Percentiles rank a stretch among this genome's conserved stretches.
Conservation (phyloP, 2,113 vertebrate genomes). For the Mustelus asterias region DNA sequence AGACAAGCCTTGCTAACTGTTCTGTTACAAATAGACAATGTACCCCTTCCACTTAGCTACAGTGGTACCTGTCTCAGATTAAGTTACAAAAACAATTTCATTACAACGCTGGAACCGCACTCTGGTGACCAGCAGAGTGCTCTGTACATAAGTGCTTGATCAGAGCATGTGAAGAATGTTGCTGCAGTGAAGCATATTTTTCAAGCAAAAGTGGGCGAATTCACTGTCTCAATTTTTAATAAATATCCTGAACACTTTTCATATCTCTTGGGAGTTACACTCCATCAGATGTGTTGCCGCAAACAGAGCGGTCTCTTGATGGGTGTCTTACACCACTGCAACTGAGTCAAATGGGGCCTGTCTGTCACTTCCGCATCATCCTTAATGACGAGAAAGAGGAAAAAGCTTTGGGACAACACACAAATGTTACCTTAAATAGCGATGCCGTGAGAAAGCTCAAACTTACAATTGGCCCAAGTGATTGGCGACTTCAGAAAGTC, state of each 20-base stretch:
- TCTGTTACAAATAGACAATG: neutral
- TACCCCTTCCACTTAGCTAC: neutral
- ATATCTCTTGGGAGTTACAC: neutral
- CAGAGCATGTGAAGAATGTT: neutral
- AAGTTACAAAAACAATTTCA: neutral
- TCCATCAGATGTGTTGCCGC: neutral
- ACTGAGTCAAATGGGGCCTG: neutral
- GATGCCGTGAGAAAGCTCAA: neutral
- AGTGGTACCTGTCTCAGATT: neutral
- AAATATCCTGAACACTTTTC: neutral
- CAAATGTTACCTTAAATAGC: neutral
- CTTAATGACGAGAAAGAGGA: neutral
- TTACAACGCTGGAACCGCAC: neutral
- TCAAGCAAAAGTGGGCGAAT: neutral
- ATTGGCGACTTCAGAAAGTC: neutral
- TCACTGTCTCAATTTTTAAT: neutral
- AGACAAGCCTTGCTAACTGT: neutral
- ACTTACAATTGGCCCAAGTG: neutral
- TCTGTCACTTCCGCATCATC: neutral
- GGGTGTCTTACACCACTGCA: neutral
- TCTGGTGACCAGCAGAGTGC: neutral
- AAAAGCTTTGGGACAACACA: neutral
- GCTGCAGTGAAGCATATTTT: neutral
- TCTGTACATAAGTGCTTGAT: neutral
- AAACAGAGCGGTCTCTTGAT: neutral